Conservation (phyloP, 2,797 vertebrate genomes). For the Arrhamphus sclerolepis region DNA sequence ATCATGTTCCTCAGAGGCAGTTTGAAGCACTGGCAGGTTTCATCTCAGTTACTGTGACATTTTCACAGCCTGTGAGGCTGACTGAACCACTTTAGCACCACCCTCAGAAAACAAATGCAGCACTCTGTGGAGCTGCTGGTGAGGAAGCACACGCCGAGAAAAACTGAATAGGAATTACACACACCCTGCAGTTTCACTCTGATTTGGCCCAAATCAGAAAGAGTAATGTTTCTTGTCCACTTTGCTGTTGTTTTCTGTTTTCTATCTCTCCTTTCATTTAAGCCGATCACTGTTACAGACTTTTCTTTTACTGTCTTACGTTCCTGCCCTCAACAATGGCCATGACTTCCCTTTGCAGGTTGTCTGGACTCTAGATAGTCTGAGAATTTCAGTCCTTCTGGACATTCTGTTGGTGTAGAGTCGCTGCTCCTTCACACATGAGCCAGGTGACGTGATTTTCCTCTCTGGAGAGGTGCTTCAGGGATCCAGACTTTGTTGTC, state of each 20-base stretch:
- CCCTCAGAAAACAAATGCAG: constrained; percentile 8
- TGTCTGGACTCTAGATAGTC: too few species aligned
- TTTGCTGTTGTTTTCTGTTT: constrained; percentile 8
- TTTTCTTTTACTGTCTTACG: too few species aligned
- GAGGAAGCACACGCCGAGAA: constrained; percentile 4
- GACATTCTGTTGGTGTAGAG: too few species aligned
- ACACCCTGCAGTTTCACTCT: not conserved
- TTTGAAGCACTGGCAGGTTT: not conserved
- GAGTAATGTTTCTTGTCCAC: not conserved
- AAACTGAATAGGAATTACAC: constrained; percentile 3
- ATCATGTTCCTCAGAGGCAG: not conserved
- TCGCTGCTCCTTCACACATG: too few species aligned
- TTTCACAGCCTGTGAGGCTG: constrained; percentile 18
- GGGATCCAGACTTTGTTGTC: too few species aligned
- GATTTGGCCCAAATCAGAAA: not conserved
- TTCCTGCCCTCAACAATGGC: too few species aligned
- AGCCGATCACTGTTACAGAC: too few species aligned
- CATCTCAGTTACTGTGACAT: not conserved
- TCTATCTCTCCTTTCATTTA: not conserved
- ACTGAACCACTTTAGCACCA: constrained; percentile 20
- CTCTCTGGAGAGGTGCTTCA: too few species aligned
- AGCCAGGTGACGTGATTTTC: too few species aligned
- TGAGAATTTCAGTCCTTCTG: too few species aligned
- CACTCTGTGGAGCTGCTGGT: not conserved
- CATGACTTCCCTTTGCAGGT: too few species aligned